Conservation (phyloP, 2,113 vertebrate species). For the Nicator chloris region DNA sequence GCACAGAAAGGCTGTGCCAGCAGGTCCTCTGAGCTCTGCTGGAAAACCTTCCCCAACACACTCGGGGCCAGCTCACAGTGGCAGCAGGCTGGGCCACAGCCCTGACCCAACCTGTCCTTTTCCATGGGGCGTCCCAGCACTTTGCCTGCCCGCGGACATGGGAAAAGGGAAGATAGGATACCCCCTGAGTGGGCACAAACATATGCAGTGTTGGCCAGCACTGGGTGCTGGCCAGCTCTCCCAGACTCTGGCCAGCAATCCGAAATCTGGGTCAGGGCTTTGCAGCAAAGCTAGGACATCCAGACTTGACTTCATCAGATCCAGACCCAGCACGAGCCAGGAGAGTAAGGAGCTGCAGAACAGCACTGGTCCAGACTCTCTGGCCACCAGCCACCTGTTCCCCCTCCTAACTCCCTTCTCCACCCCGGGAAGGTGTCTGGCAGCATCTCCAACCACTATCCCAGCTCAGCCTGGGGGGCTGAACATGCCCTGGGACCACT, state of each 20-base stretch:
- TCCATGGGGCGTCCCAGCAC: background rate
- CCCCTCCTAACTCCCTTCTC: background rate
- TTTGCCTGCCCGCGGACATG: fast-evolving
- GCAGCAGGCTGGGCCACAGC: background rate
- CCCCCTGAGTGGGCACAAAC: fast-evolving
- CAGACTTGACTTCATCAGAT: background rate
- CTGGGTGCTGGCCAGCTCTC: background rate
- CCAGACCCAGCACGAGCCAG: background rate
- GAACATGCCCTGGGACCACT: background rate
- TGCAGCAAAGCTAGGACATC: background rate
- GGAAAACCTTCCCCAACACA: background rate
- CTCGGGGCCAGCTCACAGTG: fast-evolving
- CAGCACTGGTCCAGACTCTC: background rate
- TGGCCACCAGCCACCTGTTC: background rate
- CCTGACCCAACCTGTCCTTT: background rate
- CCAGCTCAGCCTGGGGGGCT: background rate
- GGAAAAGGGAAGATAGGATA: background rate
- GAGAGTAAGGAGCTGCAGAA: background rate
- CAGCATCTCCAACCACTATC: background rate
- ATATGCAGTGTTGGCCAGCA: fast-evolving
- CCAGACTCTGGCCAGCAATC: background rate
- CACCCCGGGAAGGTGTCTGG: background rate
- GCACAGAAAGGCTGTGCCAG: background rate
- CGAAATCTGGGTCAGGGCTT: background rate
- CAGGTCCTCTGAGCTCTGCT: background rate